Evolutionary conservation across 2,797 vertebrate species (phyloP).

Genomic region (Coracias cyanogaster): DNA sequence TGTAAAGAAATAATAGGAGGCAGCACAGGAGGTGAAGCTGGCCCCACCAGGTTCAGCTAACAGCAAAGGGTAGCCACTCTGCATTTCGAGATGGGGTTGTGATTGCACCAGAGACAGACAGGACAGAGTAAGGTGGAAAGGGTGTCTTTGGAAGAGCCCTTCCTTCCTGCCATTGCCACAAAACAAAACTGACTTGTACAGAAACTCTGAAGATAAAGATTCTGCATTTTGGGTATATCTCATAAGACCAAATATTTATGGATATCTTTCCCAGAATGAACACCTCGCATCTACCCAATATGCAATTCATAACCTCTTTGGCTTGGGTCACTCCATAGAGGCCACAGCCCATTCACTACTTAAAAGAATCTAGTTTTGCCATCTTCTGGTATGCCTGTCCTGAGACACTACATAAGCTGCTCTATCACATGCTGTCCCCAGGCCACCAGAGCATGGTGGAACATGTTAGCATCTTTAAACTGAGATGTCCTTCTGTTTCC

Average conservation of each 20-base stretch:
- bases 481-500: neutral
- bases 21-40: neutral
- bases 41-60: neutral
- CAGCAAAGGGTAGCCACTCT: neutral
- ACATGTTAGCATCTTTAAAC: accelerated
- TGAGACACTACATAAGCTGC: neutral
- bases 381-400: neutral
- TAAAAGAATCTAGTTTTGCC: neutral
- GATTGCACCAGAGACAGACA: neutral
- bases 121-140: neutral
- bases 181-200: neutral
- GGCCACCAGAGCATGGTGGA: neutral
- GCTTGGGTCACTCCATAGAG: neutral
- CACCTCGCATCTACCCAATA: neutral
- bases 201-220: neutral
- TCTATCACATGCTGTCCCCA: accelerated
- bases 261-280: neutral
- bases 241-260: neutral
- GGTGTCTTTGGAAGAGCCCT: neutral
- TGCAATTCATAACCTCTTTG: neutral
- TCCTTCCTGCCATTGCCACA: neutral
- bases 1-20: neutral
- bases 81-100: neutral
- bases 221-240: neutral
- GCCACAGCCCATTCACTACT: neutral